Evolutionary conservation across 2,797 vertebrate species (phyloP), one percentile per base, ranked within the genome.

Genomic region (Alosa sapidissima): DNA sequence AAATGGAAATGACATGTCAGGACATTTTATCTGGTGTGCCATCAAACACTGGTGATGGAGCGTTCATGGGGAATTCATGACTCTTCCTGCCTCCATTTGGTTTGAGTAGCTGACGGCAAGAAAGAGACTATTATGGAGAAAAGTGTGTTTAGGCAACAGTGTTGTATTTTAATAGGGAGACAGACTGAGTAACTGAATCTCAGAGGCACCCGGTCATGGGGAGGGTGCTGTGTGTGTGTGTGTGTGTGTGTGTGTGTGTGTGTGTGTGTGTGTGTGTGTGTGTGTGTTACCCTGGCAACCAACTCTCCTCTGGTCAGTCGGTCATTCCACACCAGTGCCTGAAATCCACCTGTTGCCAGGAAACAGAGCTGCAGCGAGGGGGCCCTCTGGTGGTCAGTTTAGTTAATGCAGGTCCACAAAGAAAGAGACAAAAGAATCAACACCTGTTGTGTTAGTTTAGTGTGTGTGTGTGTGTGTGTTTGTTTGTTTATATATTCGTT

Each of bases 371-470:
- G 52, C 65, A 49, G 36, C n/a, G 1, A 36, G 14, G 86, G 86
- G 58, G 90, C 83, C 91, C 81, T 86, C 92, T 88, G 2, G 60
- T 93, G 94, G 90, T 13, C 28, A 84, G 0, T 88, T 65, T 9
- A 21, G 9, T 45, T 65, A 60, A 60, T 47, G 33, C 24, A 68
- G 24, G 24, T 11, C 62, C 24, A 68, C 10, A 68, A 4, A 68
- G 10, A 33, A 51, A 51, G 11, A 51, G 0, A 11, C 5, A 11
- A 11, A 51, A 51, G 11, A 11, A 51, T 10, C 28, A 28, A 28
- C 28, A 28, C 28, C 28, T 28, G 28, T 49, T 49, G 49, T 51
- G 49, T 10, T 51, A 51, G 55, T 58, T 0, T n/a, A n/a, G 28
- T 36, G 24, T 68, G 24, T 36, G n/a, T 58, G 55, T 58, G 28